Percentiles rank a stretch among this genome's conserved stretches.
Evolutionary conservation across 64 coral and sea anemone genomes (phyloP).

Genomic region (Orbicella faveolata): DNA sequence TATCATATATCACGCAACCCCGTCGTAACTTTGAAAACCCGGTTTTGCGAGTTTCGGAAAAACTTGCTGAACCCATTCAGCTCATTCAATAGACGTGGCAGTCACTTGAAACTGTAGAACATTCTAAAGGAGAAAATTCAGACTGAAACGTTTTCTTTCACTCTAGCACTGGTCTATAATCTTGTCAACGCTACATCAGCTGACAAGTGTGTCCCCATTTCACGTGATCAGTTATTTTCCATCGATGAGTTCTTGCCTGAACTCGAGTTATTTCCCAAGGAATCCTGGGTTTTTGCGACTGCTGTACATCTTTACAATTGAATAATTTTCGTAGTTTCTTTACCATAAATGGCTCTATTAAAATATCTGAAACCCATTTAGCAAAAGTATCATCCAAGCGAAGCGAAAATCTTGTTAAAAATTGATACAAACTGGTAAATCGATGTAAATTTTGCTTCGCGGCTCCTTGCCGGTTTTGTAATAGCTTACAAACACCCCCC

Average conservation of each 20-base stretch:
- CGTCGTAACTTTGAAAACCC: too few species aligned
- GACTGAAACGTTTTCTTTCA: background rate
- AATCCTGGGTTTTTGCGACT: background rate
- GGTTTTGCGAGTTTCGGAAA: too few species aligned
- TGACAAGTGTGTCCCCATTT: background rate
- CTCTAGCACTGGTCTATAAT: background rate
- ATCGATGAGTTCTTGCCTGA: background rate
- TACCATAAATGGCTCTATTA: too few species aligned
- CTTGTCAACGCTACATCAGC: too few species aligned
- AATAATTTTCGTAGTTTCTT: too few species aligned
- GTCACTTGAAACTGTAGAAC: too few species aligned
- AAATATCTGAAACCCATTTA: too few species aligned
- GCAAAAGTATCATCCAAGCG: too few species aligned
- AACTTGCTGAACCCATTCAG: too few species aligned
- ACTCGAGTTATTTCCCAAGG: constrained; percentile 3
- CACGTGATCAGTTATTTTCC: constrained; percentile 55
- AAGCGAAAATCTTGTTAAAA: background rate
- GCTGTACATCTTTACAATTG: background rate
- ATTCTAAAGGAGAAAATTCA: background rate
- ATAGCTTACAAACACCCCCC: background rate
- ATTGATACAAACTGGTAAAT: background rate
- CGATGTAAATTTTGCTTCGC: too few species aligned
- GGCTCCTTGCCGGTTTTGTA: background rate
- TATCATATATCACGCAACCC: too few species aligned
- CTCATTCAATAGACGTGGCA: too few species aligned